phyloP scores from a whole-genome alignment of 2,797 vertebrate genomes.

The Pipistrellus pipistrellus region DNA sequence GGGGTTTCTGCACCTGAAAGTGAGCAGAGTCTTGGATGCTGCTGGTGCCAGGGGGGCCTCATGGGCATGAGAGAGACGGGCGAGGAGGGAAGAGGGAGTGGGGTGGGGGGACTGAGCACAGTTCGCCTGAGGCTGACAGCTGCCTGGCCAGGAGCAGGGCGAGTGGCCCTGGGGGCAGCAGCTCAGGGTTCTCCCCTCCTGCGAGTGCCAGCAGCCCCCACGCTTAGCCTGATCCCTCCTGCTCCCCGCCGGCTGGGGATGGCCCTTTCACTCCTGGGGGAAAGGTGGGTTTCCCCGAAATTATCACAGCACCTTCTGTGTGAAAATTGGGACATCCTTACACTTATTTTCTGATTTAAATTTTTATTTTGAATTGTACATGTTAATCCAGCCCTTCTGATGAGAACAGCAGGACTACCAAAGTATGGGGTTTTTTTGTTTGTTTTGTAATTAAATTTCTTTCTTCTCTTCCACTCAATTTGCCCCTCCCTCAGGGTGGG shows the following conservation, averaged over 20 bases:
- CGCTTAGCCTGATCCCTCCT: not conserved
- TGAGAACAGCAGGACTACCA: not conserved
- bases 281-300: not conserved
- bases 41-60: accelerated
- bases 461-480: slow-evolving; percentile 21
- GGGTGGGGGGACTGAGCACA: not conserved
- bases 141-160: not conserved
- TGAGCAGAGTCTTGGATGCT: not conserved
- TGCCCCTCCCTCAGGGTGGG: not conserved
- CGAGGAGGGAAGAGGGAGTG: not conserved
- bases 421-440: not conserved
- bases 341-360: not conserved
- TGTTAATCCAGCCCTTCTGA: not conserved
- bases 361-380: slow-evolving; percentile 34
- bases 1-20: not conserved
- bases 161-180: not conserved
- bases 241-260: not conserved
- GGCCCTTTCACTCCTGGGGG: not conserved
- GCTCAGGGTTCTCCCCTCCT: not conserved
- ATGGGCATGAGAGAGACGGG: not conserved
- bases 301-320: not conserved
- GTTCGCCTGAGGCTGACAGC: not conserved
- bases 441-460: not conserved
- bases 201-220: not conserved
- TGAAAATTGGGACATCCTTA: not conserved